These are phyloP conservation scores for Synergus gifuensis DNA, from an alignment of 2,888 invertebrate species.

Conservation along the genomic window DNA sequence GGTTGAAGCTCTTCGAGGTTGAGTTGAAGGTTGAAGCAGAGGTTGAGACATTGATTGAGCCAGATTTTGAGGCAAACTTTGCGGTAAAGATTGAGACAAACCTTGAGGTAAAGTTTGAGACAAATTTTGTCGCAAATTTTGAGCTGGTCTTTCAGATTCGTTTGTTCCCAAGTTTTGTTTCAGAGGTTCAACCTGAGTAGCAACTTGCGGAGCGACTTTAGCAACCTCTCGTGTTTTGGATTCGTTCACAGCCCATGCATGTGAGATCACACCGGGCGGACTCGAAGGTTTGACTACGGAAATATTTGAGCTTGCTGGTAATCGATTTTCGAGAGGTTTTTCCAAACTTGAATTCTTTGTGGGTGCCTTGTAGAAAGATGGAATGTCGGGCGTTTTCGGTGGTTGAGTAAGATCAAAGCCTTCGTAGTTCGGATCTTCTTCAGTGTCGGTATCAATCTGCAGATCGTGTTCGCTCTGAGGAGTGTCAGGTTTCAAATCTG, in stretches of 20 bases:
- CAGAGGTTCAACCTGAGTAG: slow-evolving; percentile 60
- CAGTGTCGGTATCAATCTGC: slow-evolving; percentile 92
- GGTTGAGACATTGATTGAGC: neutral
- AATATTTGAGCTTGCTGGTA: slow-evolving; percentile 54
- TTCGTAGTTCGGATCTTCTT: slow-evolving; percentile 82
- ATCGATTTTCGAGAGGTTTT: slow-evolving; percentile 61
- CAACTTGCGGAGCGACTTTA: slow-evolving; percentile 49
- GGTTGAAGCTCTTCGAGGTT: slow-evolving; percentile 50
- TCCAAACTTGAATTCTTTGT: slow-evolving; percentile 68
- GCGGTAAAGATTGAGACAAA: neutral
- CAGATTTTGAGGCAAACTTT: neutral
- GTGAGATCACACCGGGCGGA: slow-evolving; percentile 79
- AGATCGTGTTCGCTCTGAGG: slow-evolving; percentile 91
- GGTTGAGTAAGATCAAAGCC: slow-evolving; percentile 79
- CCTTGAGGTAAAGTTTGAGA: slow-evolving; percentile 5
- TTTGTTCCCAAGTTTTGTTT: slow-evolving; percentile 60
- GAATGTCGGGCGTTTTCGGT: slow-evolving; percentile 80
- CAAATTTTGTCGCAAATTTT: slow-evolving; percentile 36
- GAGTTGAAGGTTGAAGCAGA: slow-evolving; percentile 27
- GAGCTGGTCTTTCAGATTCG: slow-evolving; percentile 61
- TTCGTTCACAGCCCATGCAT: slow-evolving; percentile 80
- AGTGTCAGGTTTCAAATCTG: slow-evolving; percentile 87
- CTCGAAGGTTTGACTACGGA: slow-evolving; percentile 65
- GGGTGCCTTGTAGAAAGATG: slow-evolving; percentile 79
- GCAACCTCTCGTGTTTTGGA: slow-evolving; percentile 78